Base-by-base conservation (phyloP, 2,888 invertebrate genomes). In the Eurytoma adleriae region DNA sequence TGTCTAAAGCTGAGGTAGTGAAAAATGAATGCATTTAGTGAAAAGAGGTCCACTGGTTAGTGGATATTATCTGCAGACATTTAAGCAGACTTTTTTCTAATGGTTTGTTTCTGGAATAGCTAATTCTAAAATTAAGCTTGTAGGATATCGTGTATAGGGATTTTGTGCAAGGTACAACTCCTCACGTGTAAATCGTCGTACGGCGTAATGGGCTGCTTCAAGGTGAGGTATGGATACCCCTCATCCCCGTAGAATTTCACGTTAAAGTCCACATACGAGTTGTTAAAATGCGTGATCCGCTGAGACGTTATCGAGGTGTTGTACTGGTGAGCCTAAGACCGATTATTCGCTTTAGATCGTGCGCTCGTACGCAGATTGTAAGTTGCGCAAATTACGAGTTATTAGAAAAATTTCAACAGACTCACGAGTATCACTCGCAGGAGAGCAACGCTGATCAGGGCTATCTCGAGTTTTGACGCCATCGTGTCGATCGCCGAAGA, bases 161-260 rank as follows among this genome's bases (percentile, higher is more conserved):
- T n/a, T n/a, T n/a, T n/a, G n/a, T n/a, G n/a, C 7, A 10, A 10
- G 10, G 10, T 10, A 40, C 10, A 10, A 1, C 1, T 10, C 70
- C 77, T 79, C 78, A 84, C 84, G 81, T 84, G 83, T 40, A 84
- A 76, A 78, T 85, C 82, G 70, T 84, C 71, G 79, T 83, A 78
- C 27, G 80, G 78, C 20, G 83, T 84, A 61, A 85, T 80, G 50
- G 69, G 48, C 18, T 84, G 78, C 70, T 82, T 83, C 40, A 85
- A 66, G 54, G 68, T 79, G 75, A 85, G 27, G 73, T 84, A 84
- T 70, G 84, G 82, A 71, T 79, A 81, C 62, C 81, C 83, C 70
- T 85, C 82, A 76, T 83, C 82, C 40, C 83, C 82, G 40, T 57
- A 82, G 64, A 72, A 80, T 48, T 74, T 83, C 48, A 83, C 81